Evolutionary conservation across 37 sponge, comb jelly and placozoan species (phyloP).

Genomic region (Spongia lamella): DNA sequence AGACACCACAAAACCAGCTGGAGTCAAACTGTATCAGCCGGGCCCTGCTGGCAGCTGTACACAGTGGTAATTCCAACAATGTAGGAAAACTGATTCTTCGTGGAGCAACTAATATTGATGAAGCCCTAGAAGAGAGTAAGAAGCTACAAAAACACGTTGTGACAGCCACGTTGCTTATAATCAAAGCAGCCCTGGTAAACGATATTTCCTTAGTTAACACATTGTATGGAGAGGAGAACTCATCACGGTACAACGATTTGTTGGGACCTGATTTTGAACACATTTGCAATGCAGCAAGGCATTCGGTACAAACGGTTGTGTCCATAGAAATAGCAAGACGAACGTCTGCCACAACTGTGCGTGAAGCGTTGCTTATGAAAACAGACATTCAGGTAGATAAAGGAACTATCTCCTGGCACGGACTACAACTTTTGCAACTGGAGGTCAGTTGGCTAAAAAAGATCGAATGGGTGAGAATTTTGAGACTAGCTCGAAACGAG

Average conservation of each 20-base stretch:
- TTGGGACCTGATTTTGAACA: background rate
- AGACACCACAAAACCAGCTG: background rate
- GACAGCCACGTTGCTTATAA: slow-evolving; percentile 11
- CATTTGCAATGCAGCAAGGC: background rate
- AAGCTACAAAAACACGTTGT: background rate
- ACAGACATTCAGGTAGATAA: slow-evolving; percentile 71
- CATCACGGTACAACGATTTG: no score
- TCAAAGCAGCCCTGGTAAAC: slow-evolving; percentile 9
- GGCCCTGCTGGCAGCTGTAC: slow-evolving; percentile 28
- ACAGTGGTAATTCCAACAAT: slow-evolving; percentile 19
- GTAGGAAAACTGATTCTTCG: slow-evolving; percentile 28
- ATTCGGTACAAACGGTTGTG: slow-evolving; percentile 65
- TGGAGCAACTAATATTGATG: slow-evolving; percentile 15
- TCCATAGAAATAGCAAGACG: slow-evolving; percentile 79
- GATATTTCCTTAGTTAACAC: background rate
- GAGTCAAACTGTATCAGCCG: slow-evolving; percentile 20
- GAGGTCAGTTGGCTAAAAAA: slow-evolving; percentile 69
- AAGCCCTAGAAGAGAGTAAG: slow-evolving; percentile 5
- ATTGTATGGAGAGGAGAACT: slow-evolving; percentile 13
- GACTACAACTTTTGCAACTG: slow-evolving; percentile 59
- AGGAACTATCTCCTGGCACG: slow-evolving; percentile 73
- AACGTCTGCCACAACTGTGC: slow-evolving; percentile 16
- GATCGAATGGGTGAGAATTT: slow-evolving; percentile 72
- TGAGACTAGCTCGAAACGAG: slow-evolving; percentile 68
- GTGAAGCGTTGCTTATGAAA: slow-evolving; percentile 67